phyloP scores from a whole-genome alignment of 1,140 invertebrate genomes.

The Nymphalis io region DNA sequence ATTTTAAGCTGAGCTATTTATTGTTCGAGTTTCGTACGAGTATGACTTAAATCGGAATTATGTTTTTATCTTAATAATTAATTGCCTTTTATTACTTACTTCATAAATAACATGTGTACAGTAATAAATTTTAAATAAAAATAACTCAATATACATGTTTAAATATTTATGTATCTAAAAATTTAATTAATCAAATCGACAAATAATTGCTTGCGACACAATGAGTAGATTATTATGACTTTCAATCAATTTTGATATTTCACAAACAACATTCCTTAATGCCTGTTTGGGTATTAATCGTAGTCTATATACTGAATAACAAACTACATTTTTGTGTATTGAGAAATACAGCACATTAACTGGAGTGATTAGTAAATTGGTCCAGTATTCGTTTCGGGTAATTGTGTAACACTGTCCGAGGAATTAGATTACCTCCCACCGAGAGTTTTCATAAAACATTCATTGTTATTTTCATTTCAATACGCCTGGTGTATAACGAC shows the following conservation, averaged over 20 bases:
- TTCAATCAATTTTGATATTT: not conserved
- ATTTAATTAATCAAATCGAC: too few relatives aligned
- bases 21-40: not conserved
- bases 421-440: constrained; percentile 66
- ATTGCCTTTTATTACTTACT: too few relatives aligned
- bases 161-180: too few relatives aligned
- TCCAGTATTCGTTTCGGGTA: constrained; percentile 30
- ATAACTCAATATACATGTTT: too few relatives aligned
- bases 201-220: too few relatives aligned
- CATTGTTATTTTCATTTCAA: constrained; percentile 76
- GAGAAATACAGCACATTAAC: constrained; percentile 21
- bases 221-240: too few relatives aligned
- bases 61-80: too few relatives aligned
- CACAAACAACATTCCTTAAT: constrained; percentile 4
- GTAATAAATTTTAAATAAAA: too few relatives aligned
- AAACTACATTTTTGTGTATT: constrained; percentile 16
- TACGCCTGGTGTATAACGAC: constrained; percentile 49
- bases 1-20: not conserved
- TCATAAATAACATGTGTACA: too few relatives aligned
- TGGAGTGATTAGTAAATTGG: constrained; percentile 27
- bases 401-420: constrained; percentile 66
- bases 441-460: constrained; percentile 69
- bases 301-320: not conserved
- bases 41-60: not conserved
- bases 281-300: not conserved